phyloP scores from a whole-genome alignment of 2,113 vertebrate genomes.

The Tretioscincus oriximinensis region DNA sequence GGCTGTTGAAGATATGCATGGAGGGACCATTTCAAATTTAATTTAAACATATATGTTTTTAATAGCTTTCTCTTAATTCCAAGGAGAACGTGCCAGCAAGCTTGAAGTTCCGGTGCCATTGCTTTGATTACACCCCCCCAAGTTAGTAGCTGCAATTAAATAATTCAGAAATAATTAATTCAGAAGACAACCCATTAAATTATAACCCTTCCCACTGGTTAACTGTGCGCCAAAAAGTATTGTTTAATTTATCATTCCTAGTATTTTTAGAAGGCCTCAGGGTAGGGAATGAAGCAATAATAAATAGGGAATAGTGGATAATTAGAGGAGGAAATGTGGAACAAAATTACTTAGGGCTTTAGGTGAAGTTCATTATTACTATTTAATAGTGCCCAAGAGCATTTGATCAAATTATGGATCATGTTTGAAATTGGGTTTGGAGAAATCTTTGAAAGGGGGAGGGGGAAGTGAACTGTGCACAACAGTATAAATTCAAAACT shows the following conservation, averaged over 20 bases:
- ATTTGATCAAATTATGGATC: slow-evolving; percentile 80
- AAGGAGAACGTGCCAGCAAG: slow-evolving; percentile 31
- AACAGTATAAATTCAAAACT: slow-evolving; percentile 44
- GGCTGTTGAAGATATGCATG: not conserved
- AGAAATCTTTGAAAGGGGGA: slow-evolving; percentile 57
- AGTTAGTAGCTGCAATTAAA: slow-evolving; percentile 74
- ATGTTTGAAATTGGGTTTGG: slow-evolving; percentile 73
- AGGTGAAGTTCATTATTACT: slow-evolving; percentile 85
- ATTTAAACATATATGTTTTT: slow-evolving; percentile 32
- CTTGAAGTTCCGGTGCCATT: slow-evolving; percentile 47
- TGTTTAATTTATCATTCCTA: slow-evolving; percentile 85
- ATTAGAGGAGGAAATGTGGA: slow-evolving; percentile 82
- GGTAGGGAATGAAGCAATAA: slow-evolving; percentile 81
- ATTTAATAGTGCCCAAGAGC: slow-evolving; percentile 83
- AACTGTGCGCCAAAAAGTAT: slow-evolving; percentile 77
- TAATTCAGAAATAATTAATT: slow-evolving; percentile 84
- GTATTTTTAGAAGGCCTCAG: slow-evolving; percentile 80
- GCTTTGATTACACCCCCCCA: not conserved
- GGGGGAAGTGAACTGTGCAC: slow-evolving; percentile 43
- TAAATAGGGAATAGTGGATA: slow-evolving; percentile 83
- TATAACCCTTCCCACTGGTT: slow-evolving; percentile 80
- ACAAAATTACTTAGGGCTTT: slow-evolving; percentile 85
- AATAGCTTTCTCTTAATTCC: slow-evolving; percentile 37
- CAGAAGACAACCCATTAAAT: slow-evolving; percentile 80
- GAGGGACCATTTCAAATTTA: slow-evolving; percentile 5